Evolutionary conservation across 2,888 invertebrate genomes (phyloP), one percentile per base, ranked within the genome.

Genomic region (Eristalinus aeneus): DNA sequence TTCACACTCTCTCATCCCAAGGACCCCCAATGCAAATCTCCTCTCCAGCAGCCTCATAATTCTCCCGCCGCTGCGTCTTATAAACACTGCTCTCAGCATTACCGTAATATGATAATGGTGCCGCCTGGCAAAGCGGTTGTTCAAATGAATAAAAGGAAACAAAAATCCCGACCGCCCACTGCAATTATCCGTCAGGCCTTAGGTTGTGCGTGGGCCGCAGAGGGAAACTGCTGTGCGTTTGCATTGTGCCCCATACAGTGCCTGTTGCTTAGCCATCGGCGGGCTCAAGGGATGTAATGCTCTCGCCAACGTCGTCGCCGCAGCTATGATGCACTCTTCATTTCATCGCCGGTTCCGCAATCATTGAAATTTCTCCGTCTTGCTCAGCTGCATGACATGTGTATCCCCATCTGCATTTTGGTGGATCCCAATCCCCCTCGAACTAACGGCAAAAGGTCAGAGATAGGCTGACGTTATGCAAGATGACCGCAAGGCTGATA

Each of bases 91-190:
- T 69, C 46, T 23, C 27, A 27, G 53, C 74, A 73, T 75, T 71
- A 82, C 65, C 68, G 76, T 77, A 73, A 74, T 74, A 56, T 60
- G 64, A 73, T 83, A 74, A 78, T 74, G 22, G 27, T 46, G 46
- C 63, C 54, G 39, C 60, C 53, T 32, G 46, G 64, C 63, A 54
- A 71, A 31, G 68, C 67, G 58, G 36, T 60, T n/a, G 31, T 74
- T 31, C 56, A 39, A 61, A 65, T 54, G 65, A 74, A 79, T 67
- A 46, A 46, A 46, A 46, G 2, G n/a, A n/a, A n/a, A n/a, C n/a
- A 6, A 46, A 46, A 46, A 16, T 74, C 71, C 84, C 71, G 65
- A 54, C 84, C 79, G 84, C 84, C 84, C 71, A 79, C 84, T 75
- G 69, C 75, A 80, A 75, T 84, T 84, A 56, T 61, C 27, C 6